Evolutionary conservation across 2,797 vertebrate species (phyloP), one percentile per base, ranked within the genome.

Genomic region (Scarus forsteni): DNA sequence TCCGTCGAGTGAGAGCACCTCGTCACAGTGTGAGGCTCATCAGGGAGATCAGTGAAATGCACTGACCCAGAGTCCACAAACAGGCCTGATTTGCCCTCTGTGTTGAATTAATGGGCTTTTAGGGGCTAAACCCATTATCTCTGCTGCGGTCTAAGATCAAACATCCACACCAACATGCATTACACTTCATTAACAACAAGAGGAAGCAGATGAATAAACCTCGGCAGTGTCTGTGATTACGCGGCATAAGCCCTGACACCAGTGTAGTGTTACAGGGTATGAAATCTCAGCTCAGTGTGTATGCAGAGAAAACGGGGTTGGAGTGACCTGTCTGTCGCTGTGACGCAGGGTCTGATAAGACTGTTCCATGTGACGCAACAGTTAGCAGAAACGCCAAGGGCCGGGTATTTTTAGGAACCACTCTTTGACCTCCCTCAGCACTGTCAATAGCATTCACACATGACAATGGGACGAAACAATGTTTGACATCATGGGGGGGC

Each of bases 271-370:
- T 72, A 57, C 16, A 66, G 70, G 60, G 53, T 68, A 72, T 58
- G 67, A 70, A 76, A 72, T 60, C 1, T 5, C 57, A 74, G 56
- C 51, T 27, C 9, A 27, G n/a, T 70, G 80, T 78, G 70, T 66
- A 66, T 79, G 67, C 73, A 79, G 55, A 77, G 74, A 81, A 75
- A 73, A 75, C 48, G 58, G 79, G 77, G 80, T 71, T 65, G 73
- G 69, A 73, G 66, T 64, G 77, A 83, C 83, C 71, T 82, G 88
- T 72, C 81, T 80, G 80, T 79, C 79, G 80, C 82, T 81, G 75
- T 92, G 89, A 91, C 86, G 80, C 89, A 91, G 79, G 66, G 85
- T 70, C 77, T 82, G 91, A 93, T 92, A 92, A 89, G 90, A 80
- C 84, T 56, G 70, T 73, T 84, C 82, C 79, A 67, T 85, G 40